Evolutionary conservation across 2,797 vertebrate genomes (phyloP).

Genomic region (Sparus aurata): DNA sequence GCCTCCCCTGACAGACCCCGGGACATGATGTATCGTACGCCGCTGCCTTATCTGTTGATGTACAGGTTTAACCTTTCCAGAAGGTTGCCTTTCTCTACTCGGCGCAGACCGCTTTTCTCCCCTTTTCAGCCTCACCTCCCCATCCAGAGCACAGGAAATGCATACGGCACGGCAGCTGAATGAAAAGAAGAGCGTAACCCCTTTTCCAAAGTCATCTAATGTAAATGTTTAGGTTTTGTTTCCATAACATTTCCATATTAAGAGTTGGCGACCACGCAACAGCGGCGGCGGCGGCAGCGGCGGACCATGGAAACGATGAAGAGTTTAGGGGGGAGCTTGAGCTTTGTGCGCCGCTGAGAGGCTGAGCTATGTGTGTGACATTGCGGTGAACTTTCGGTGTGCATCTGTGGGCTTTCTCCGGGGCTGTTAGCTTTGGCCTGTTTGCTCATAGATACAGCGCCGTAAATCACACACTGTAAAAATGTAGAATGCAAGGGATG

Average conservation of each 20-base stretch:
- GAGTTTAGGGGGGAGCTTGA: slow-evolving; percentile 45
- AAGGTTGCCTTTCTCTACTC: slow-evolving; percentile 77
- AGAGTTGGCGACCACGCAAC: slow-evolving; percentile 75
- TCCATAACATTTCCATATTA: slow-evolving; percentile 90
- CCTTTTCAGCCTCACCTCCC: slow-evolving; percentile 36
- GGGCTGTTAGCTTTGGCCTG: slow-evolving; percentile 94
- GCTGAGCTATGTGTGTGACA: slow-evolving; percentile 84
- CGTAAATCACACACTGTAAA: slow-evolving; percentile 93
- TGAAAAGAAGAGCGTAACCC: slow-evolving; percentile 82
- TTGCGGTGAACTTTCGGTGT: slow-evolving; percentile 83
- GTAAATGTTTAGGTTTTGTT: slow-evolving; percentile 89
- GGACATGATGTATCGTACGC: slow-evolving; percentile 82
- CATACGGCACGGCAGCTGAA: slow-evolving; percentile 69
- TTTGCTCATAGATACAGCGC: slow-evolving; percentile 88
- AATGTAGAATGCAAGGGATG: slow-evolving; percentile 84
- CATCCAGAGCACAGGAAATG: slow-evolving; percentile 63
- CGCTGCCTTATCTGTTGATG: slow-evolving; percentile 85
- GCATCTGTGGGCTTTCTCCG: slow-evolving; percentile 91
- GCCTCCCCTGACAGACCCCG: slow-evolving; percentile 79
- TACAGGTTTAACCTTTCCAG: slow-evolving; percentile 87
- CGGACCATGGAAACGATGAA: slow-evolving; percentile 64
- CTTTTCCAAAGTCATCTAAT: slow-evolving; percentile 83
- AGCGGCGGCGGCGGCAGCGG: slow-evolving; percentile 41
- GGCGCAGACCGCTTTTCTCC: slow-evolving; percentile 35
- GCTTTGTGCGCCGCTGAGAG: slow-evolving; percentile 59